These are phyloP conservation scores for Coranthus polyacanthus DNA, from an alignment of 2,797 vertebrate genomes.

Conservation along the genomic window DNA sequence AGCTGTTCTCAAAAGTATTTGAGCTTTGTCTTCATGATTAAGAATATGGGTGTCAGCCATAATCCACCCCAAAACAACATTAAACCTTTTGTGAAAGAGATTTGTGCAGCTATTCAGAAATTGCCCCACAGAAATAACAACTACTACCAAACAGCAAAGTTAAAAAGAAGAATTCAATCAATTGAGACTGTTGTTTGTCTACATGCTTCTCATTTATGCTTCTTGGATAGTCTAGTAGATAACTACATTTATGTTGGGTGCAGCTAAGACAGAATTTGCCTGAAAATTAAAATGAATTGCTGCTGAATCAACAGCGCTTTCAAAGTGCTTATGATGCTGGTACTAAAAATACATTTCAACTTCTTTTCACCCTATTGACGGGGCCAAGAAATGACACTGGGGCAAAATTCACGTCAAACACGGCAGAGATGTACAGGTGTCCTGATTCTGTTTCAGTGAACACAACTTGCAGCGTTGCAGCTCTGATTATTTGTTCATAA, in stretches of 20 bases:
- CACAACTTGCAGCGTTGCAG: neutral
- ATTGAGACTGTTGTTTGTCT: no score
- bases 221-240: neutral
- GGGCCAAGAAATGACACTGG: neutral
- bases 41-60: no score
- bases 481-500: neutral
- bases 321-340: slow-evolving; percentile 23
- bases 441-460: neutral
- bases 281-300: slow-evolving; percentile 23
- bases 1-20: no score
- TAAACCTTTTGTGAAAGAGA: no score
- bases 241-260: neutral
- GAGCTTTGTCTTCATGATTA: no score
- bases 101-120: no score
- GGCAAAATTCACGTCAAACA: neutral
- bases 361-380: neutral
- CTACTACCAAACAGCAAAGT: no score
- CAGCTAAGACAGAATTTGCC: neutral
- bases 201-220: no score
- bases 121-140: no score
- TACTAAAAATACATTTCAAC: slow-evolving; percentile 31
- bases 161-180: no score
- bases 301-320: slow-evolving; percentile 36
- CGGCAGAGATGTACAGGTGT: neutral
- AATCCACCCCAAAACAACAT: no score